These are phyloP conservation scores for Drosophila putrida DNA, from an alignment of 2,888 invertebrate genomes.

Conservation along the genomic window DNA sequence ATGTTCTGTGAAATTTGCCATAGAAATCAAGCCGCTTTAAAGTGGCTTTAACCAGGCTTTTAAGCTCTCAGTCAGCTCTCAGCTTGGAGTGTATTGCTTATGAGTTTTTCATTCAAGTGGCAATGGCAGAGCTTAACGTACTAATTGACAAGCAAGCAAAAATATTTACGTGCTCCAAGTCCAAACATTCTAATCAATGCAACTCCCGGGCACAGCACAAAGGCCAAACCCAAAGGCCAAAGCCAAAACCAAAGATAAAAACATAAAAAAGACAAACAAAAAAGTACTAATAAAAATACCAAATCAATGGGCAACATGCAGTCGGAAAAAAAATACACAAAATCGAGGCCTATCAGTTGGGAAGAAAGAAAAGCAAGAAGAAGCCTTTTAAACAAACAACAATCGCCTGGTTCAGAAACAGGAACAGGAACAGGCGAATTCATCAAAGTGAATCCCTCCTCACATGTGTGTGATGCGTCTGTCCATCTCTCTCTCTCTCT, in stretches of 20 bases:
- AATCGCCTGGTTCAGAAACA: slow-evolving; percentile 47
- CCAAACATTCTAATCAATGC: slow-evolving; percentile 81
- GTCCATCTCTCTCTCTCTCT: neutral
- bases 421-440: slow-evolving; percentile 59
- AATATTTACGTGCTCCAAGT: slow-evolving; percentile 78
- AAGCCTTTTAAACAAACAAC: slow-evolving; percentile 72
- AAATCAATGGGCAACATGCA: slow-evolving; percentile 46
- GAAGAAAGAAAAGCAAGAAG: slow-evolving; percentile 17
- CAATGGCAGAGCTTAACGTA: slow-evolving; percentile 64
- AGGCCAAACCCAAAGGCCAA: slow-evolving; percentile 23
- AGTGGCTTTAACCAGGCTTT: slow-evolving; percentile 11
- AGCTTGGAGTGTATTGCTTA: neutral
- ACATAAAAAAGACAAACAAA: neutral
- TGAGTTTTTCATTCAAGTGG: slow-evolving; percentile 18
- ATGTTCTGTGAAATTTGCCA: no score
- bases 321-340: slow-evolving; percentile 8
- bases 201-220: slow-evolving; percentile 39
- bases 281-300: slow-evolving; percentile 24
- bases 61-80: slow-evolving; percentile 8
- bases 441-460: slow-evolving; percentile 59
- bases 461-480: slow-evolving; percentile 14
- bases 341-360: slow-evolving; percentile 45
- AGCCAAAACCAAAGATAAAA: slow-evolving; percentile 20
- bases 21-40: slow-evolving; percentile 1
- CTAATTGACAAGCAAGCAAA: slow-evolving; percentile 80